Percentiles rank a stretch among this genome's conserved stretches.
Evolutionary conservation across 2,797 vertebrate species (phyloP).

Genomic region (Acanthis flammea): DNA sequence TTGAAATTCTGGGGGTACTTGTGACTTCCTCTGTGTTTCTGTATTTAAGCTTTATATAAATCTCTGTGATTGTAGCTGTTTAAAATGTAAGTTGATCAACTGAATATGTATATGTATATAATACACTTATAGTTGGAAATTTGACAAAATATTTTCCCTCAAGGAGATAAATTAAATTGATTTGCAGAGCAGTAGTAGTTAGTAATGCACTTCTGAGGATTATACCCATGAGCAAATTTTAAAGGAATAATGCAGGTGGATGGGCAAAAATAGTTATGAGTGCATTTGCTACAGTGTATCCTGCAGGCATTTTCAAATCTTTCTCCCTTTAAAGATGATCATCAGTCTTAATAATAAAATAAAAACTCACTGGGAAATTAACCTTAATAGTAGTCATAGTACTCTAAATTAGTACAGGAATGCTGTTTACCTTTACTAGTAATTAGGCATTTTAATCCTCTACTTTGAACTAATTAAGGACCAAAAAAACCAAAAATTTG

Average conservation of each 20-base stretch:
- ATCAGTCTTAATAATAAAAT: constrained; percentile 40
- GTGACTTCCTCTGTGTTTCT: background rate
- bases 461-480: background rate
- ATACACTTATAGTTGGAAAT: background rate
- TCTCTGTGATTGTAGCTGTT: background rate
- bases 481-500: background rate
- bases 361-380: constrained; percentile 20
- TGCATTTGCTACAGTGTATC: background rate
- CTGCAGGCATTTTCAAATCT: background rate
- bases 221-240: background rate
- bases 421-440: background rate
- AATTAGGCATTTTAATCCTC: constrained; percentile 5
- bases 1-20: background rate
- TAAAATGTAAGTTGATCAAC: background rate
- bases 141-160: background rate
- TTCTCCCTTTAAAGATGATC: constrained; percentile 40
- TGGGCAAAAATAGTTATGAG: background rate
- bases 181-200: background rate
- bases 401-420: constrained; percentile 22
- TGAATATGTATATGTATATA: background rate
- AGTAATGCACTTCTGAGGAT: background rate
- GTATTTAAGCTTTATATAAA: background rate
- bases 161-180: background rate
- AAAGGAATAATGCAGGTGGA: background rate
- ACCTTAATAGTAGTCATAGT: constrained; percentile 31